A percentile compares a stretch with the other conserved stretches of the same genome.
Conservation (phyloP, 2,113 vertebrate genomes). For the Aptenodytes forsteri region DNA sequence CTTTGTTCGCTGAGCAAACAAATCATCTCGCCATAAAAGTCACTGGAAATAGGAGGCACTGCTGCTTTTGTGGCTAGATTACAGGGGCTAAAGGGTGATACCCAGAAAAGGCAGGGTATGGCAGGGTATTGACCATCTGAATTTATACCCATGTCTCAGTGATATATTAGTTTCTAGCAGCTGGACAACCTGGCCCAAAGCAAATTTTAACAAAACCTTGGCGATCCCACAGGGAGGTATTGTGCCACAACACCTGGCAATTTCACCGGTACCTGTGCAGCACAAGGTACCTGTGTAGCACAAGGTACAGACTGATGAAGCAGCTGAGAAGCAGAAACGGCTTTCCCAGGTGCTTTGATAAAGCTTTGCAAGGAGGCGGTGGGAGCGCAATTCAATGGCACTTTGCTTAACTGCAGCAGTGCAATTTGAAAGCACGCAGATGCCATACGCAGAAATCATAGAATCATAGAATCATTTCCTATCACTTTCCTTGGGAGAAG, state of each 20-base stretch:
- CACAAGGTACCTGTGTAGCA: background rate
- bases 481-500: no score
- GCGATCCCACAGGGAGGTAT: background rate
- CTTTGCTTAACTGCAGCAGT: background rate
- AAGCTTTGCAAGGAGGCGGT: background rate
- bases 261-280: background rate
- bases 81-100: background rate
- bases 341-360: background rate
- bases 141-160: background rate
- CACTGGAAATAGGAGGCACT: background rate
- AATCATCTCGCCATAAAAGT: background rate
- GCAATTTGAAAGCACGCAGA: background rate
- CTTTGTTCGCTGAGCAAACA: slow-evolving; percentile 27
- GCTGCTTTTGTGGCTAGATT: background rate
- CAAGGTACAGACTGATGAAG: background rate
- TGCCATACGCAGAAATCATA: background rate
- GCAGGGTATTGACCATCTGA: background rate
- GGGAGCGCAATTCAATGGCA: background rate
- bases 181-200: background rate
- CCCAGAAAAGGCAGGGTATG: background rate
- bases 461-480: no score
- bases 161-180: background rate
- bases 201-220: background rate
- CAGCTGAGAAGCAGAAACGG: background rate
- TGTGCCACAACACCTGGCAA: background rate